These are phyloP conservation scores for Hymenochirus boettgeri DNA, from an alignment of 2,113 vertebrate genomes.

Conservation along the genomic window DNA sequence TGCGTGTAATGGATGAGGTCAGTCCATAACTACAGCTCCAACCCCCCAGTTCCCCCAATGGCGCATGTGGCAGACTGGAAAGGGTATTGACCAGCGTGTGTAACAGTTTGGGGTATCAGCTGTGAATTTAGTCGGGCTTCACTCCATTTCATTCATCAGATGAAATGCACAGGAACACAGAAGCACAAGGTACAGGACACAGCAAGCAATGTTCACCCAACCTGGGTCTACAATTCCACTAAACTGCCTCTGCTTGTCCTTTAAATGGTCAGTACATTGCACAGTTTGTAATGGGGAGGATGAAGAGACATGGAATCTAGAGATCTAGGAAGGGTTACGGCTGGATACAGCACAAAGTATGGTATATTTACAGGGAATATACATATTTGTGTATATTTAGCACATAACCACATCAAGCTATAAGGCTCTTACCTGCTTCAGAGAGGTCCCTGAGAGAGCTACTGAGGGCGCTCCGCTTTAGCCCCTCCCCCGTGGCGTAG, in stretches of 20 bases:
- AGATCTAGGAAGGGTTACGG: conserved; percentile 1
- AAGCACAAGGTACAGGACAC: conserved; percentile 55
- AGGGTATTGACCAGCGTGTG: background rate
- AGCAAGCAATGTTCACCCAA: conserved; percentile 45
- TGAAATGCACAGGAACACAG: conserved; percentile 47
- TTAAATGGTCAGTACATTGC: conserved; percentile 44
- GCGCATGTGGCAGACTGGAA: background rate
- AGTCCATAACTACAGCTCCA: background rate
- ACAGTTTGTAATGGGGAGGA: conserved; percentile 35
- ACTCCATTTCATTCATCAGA: conserved; percentile 69
- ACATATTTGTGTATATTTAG: conserved; percentile 38
- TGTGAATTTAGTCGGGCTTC: conserved; percentile 56
- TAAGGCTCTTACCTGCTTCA: conserved; percentile 79
- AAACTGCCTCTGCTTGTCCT: conserved; percentile 45
- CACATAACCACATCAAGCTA: conserved; percentile 20
- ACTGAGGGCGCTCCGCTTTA: conserved; percentile 92
- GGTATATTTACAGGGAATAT: conserved; percentile 37
- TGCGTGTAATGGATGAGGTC: background rate
- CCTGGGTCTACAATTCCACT: conserved; percentile 36
- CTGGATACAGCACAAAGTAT: conserved; percentile 34
- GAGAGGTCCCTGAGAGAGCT: conserved; percentile 94
- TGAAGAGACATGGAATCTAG: conserved; percentile 17
- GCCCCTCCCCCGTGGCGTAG: conserved; percentile 84
- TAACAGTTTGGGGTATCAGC: background rate
- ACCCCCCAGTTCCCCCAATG: background rate